These are phyloP conservation scores for Leucania comma DNA, from an alignment of 2,888 invertebrate genomes.

Conservation along the genomic window DNA sequence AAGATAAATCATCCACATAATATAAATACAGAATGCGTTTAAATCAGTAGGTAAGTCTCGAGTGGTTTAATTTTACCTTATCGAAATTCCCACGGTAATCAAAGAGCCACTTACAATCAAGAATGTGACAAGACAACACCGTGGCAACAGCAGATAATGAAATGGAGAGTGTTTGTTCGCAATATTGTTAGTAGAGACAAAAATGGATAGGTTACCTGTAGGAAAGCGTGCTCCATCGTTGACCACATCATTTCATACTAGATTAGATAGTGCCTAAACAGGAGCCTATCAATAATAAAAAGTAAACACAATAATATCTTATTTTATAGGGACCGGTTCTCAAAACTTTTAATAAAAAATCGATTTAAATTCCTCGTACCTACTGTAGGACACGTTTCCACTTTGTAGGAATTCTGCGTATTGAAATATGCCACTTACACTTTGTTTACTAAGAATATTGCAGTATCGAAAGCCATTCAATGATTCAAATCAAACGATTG, in stretches of 20 bases:
- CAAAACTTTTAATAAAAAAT: background rate
- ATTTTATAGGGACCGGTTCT: background rate
- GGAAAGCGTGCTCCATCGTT: no score
- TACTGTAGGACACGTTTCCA: constrained; percentile 7
- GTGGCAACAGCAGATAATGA: background rate
- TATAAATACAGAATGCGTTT: background rate
- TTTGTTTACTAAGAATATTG: constrained; percentile 30
- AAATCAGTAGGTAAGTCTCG: background rate
- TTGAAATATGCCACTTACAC: constrained; percentile 9
- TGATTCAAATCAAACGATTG: constrained; percentile 19
- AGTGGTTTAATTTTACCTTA: constrained; percentile 17
- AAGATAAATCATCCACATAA: background rate
- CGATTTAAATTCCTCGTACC: constrained; percentile 10
- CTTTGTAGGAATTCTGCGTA: constrained; percentile 3
- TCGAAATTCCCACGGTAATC: constrained; percentile 37
- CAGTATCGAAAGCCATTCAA: constrained; percentile 7
- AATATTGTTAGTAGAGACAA: background rate
- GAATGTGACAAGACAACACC: background rate
- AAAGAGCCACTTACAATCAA: constrained; percentile 1
- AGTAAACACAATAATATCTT: background rate
- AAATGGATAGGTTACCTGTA: no score
- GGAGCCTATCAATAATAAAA: background rate
- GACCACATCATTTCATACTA: no score
- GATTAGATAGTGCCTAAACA: no score
- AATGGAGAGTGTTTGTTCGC: background rate